Evolutionary conservation across 2,113 vertebrate genomes (phyloP).

Genomic region (Ivindomyrus marchei): DNA sequence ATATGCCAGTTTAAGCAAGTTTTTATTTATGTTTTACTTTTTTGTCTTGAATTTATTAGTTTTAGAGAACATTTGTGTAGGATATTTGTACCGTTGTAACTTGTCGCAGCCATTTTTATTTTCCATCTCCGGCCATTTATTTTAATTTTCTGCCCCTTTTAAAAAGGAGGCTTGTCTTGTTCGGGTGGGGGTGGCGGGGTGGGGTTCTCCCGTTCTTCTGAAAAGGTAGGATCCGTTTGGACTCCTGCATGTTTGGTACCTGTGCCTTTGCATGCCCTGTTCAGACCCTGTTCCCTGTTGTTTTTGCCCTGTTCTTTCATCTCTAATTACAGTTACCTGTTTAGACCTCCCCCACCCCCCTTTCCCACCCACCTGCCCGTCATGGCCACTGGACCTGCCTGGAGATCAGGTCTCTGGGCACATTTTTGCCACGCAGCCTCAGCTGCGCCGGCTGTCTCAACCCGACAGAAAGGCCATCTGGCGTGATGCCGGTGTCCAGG

Average conservation of each 20-base stretch:
- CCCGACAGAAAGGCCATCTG: neutral
- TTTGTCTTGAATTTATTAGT: constrained; percentile 62
- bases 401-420: neutral
- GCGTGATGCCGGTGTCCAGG: neutral
- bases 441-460: neutral
- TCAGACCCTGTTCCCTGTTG: constrained; percentile 44
- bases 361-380: neutral
- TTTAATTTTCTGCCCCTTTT: constrained; percentile 42
- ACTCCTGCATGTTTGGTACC: constrained; percentile 53
- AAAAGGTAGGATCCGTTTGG: constrained; percentile 38
- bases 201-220: neutral
- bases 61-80: constrained; percentile 57
- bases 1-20: constrained; percentile 82
- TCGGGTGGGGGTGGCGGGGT: constrained; percentile 25
- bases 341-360: constrained; percentile 6
- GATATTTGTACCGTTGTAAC: constrained; percentile 74
- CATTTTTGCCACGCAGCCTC: neutral
- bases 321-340: constrained; percentile 21
- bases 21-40: constrained; percentile 83
- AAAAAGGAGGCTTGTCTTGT: constrained; percentile 61
- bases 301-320: constrained; percentile 62
- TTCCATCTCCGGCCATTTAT: constrained; percentile 18
- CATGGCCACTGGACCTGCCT: neutral
- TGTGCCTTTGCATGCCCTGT: constrained; percentile 61
- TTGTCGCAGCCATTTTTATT: constrained; percentile 57